Percentiles rank a stretch among this genome's conserved stretches.
These are phyloP conservation scores for Plusia festucae DNA, from an alignment of 2,888 invertebrate genomes.

Conservation along the genomic window DNA sequence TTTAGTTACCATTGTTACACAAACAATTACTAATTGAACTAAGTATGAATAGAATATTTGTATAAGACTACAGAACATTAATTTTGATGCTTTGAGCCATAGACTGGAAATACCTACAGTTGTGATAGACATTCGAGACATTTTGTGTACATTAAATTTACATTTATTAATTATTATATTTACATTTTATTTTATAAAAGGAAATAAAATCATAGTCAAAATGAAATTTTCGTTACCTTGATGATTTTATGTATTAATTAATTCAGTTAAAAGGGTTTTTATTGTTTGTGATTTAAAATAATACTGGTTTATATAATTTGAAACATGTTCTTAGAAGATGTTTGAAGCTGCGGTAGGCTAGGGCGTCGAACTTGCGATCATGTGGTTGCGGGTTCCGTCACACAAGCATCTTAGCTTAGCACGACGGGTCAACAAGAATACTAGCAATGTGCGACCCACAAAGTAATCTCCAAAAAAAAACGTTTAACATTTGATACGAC, in stretches of 20 bases:
- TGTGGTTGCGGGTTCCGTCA: no score
- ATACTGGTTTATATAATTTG: background rate
- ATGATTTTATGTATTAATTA: background rate
- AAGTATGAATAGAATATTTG: background rate
- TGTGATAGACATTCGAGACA: background rate
- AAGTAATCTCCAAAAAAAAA: no score
- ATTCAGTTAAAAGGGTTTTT: background rate
- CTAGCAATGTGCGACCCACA: no score
- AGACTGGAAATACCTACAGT: background rate
- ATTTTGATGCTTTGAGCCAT: no score
- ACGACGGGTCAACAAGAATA: no score
- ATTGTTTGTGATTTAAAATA: no score
- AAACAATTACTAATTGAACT: background rate
- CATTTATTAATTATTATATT: no score
- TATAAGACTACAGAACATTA: background rate
- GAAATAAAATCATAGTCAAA: constrained; percentile 1
- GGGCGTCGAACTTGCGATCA: no score
- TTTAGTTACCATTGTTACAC: background rate
- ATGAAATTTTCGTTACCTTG: background rate
- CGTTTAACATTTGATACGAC: background rate
- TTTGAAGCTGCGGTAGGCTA: no score
- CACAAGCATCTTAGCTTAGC: no score
- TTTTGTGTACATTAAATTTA: no score
- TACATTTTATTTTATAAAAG: background rate
- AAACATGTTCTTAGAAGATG: background rate